phyloP scores from a whole-genome alignment of 2,113 vertebrate genomes.

The Microtus oregoni region DNA sequence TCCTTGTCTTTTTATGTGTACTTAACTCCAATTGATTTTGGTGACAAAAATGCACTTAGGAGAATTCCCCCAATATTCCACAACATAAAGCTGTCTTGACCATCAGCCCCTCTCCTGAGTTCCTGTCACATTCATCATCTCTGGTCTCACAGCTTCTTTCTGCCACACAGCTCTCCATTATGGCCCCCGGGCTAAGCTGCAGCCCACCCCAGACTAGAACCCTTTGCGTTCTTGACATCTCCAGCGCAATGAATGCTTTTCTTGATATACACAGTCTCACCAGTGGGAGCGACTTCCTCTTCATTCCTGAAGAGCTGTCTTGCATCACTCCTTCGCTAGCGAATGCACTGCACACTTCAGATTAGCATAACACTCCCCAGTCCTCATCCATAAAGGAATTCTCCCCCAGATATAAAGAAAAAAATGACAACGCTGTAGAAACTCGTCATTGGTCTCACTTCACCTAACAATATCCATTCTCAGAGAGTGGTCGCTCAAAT shows the following conservation, averaged over 20 bases:
- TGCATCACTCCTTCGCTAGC: background rate
- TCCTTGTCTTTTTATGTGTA: conserved; percentile 49
- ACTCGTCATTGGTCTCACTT: background rate
- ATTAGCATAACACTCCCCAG: background rate
- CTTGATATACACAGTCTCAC: background rate
- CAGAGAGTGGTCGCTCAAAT: background rate
- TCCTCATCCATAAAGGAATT: background rate
- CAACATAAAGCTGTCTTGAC: background rate
- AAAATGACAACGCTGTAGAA: background rate
- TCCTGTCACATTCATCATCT: background rate
- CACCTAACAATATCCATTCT: conserved; percentile 17
- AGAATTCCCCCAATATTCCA: conserved; percentile 21
- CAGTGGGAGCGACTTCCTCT: background rate
- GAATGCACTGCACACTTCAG: background rate
- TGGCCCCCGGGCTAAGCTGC: background rate
- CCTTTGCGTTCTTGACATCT: background rate
- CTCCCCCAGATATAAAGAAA: background rate
- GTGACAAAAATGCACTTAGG: conserved; percentile 30
- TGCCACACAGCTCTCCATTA: accelerated
- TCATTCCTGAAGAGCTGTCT: background rate
- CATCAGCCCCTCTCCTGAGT: background rate
- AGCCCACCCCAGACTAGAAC: background rate
- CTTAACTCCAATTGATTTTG: conserved; percentile 60
- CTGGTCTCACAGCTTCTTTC: background rate
- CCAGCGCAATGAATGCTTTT: background rate